A percentile compares a stretch with the other conserved stretches of the same genome.
phyloP scores from a whole-genome alignment of 2,888 invertebrate species.

The Morpho deidamia region DNA sequence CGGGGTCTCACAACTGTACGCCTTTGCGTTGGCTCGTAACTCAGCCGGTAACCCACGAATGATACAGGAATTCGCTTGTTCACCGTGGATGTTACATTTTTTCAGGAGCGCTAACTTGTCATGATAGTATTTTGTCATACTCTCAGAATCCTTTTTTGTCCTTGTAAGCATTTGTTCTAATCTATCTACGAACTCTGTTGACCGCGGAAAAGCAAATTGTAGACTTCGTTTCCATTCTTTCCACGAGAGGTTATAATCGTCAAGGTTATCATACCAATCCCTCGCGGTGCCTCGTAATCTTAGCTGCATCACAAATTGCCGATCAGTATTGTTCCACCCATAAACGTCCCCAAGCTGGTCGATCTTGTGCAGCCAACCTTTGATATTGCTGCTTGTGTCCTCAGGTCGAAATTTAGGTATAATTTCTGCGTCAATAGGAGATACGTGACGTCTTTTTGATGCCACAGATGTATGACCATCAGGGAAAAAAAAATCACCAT shows the following conservation, averaged over 20 bases:
- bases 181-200: slow-evolving; percentile 30
- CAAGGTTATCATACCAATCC: slow-evolving; percentile 28
- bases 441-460: too few relatives aligned
- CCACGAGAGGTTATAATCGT: slow-evolving; percentile 31
- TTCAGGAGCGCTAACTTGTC: slow-evolving; percentile 29
- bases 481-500: background rate
- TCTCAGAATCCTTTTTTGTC: slow-evolving; percentile 27
- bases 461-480: background rate
- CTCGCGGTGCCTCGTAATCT: slow-evolving; percentile 28
- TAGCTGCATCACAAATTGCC: slow-evolving; percentile 21
- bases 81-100: slow-evolving; percentile 25
- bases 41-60: slow-evolving; percentile 26
- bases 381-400: slow-evolving; percentile 5
- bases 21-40: slow-evolving; percentile 27
- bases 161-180: slow-evolving; percentile 33
- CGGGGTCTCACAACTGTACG: slow-evolving; percentile 25
- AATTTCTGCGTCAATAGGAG: background rate
- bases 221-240: slow-evolving; percentile 30
- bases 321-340: slow-evolving; percentile 21
- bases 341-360: slow-evolving; percentile 25
- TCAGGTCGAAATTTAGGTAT: slow-evolving; percentile 14
- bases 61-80: slow-evolving; percentile 25
- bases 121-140: slow-evolving; percentile 37
- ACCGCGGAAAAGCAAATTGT: slow-evolving; percentile 25
- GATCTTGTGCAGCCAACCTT: slow-evolving; percentile 21